These are phyloP conservation scores for Brevimyrus niger DNA, from an alignment of 2,113 vertebrate genomes.

Conservation along the genomic window DNA sequence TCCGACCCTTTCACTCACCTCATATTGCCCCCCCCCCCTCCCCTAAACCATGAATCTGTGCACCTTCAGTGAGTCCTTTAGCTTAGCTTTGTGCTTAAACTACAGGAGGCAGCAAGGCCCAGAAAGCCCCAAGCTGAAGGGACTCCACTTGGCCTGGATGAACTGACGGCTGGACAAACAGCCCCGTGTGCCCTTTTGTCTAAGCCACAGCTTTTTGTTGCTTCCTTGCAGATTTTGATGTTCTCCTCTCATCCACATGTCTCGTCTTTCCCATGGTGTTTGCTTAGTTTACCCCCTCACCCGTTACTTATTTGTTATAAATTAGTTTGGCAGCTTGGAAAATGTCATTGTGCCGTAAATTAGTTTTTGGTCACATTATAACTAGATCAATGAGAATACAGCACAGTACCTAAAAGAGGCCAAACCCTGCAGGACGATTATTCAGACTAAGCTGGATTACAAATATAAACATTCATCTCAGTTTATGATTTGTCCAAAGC, in stretches of 20 bases:
- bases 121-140: conserved; percentile 72
- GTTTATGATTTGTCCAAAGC: not conserved
- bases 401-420: not conserved
- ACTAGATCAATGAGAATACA: not conserved
- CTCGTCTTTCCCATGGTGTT: conserved; percentile 61
- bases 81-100: conserved; percentile 78
- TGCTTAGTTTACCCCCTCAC: conserved; percentile 44
- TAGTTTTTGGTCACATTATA: not conserved
- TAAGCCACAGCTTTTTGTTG: conserved; percentile 68
- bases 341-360: not conserved
- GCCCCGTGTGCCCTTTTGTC: conserved; percentile 61
- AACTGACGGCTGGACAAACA: conserved; percentile 74
- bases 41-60: not conserved
- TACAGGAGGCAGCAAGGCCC: conserved; percentile 44
- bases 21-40: not conserved
- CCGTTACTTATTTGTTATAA: not conserved
- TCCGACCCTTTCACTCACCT: not conserved
- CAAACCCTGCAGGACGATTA: not conserved
- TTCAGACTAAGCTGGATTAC: not conserved
- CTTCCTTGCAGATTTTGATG: conserved; percentile 70
- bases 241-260: conserved; percentile 62
- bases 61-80: conserved; percentile 66
- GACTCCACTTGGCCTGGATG: conserved; percentile 74
- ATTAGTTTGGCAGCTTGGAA: not conserved
- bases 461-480: not conserved